Evolutionary conservation across 1,140 invertebrate species (phyloP).

Genomic region (Drosophila pallidifrons): DNA sequence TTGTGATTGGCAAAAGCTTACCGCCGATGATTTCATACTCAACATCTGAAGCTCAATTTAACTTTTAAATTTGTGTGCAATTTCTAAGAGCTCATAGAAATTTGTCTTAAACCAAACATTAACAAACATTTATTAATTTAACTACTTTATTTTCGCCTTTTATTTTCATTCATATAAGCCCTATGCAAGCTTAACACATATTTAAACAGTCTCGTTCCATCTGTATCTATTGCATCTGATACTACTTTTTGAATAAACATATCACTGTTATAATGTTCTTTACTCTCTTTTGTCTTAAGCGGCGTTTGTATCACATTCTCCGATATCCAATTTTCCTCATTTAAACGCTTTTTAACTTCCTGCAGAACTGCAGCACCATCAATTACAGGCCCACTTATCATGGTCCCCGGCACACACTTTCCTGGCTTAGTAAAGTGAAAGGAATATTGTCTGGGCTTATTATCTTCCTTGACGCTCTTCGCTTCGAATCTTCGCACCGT

Average conservation of each 20-base stretch:
- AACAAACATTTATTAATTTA: background rate
- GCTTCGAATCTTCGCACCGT: background rate
- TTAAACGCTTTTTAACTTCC: constrained; percentile 1
- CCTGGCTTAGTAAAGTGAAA: constrained; percentile 8
- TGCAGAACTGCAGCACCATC: constrained; percentile 1
- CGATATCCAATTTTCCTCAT: constrained; percentile 26
- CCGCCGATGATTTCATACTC: too few species aligned
- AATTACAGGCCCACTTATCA: background rate
- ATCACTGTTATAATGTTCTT: background rate
- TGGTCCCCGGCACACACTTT: background rate
- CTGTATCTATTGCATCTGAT: background rate
- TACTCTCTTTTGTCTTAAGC: background rate
- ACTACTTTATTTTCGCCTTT: background rate
- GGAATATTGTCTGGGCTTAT: background rate
- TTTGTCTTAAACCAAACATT: background rate
- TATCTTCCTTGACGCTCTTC: background rate
- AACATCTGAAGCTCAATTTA: too few species aligned
- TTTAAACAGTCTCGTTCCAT: background rate
- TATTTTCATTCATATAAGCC: background rate
- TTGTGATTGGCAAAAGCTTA: too few species aligned
- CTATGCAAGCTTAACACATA: background rate
- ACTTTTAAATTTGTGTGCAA: too few species aligned
- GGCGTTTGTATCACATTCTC: constrained; percentile 18
- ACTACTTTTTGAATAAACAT: background rate
- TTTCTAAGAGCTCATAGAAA: too few species aligned